Conservation (phyloP, 2,113 vertebrate genomes). For the Actenoides lindsayi region DNA sequence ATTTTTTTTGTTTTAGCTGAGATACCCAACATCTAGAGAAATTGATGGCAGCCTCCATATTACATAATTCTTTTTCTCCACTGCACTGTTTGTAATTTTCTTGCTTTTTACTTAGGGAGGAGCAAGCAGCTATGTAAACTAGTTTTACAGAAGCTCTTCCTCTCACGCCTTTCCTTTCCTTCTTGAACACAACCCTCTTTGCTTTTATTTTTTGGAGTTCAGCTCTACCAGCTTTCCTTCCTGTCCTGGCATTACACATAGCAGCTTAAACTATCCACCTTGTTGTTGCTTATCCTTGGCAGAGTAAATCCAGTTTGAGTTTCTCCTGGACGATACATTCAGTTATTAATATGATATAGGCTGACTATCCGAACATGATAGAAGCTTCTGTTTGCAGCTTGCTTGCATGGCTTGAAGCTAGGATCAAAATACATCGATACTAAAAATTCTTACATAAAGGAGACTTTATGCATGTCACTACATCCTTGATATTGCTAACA, state of each 20-base stretch:
- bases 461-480: background rate
- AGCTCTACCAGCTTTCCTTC: background rate
- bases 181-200: background rate
- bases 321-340: background rate
- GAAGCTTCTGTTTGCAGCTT: background rate
- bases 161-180: background rate
- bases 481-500: background rate
- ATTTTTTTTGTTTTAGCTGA: background rate
- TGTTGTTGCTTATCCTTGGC: background rate
- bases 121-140: background rate
- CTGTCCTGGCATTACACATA: background rate
- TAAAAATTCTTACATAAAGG: background rate
- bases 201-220: background rate
- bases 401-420: background rate
- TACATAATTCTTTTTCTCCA: background rate
- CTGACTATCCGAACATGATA: background rate
- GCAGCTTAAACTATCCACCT: background rate
- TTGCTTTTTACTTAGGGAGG: background rate
- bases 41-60: background rate
- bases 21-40: background rate
- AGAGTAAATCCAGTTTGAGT: background rate
- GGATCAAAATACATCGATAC: background rate
- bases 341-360: background rate
- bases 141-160: slow-evolving; percentile 16
- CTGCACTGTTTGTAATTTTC: background rate